Base-by-base conservation (phyloP, 2,888 invertebrate genomes). In the Geophilus truncorum region DNA sequence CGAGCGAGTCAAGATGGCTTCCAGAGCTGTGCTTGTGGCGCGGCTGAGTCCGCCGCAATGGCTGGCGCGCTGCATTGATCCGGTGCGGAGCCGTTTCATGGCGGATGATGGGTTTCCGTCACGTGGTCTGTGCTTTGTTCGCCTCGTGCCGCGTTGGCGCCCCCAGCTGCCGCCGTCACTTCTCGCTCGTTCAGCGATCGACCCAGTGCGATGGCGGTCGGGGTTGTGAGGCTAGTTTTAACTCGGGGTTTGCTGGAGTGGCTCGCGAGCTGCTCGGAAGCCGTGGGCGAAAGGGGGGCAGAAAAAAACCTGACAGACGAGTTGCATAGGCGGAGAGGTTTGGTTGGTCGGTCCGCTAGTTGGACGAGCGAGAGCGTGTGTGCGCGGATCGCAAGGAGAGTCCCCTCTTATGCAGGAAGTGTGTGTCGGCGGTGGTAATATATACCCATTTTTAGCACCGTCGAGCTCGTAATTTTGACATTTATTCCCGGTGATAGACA, bases 391-490 rank as follows among this genome's bases (percentile, higher is more conserved):
- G 70, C 70, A 28, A 70, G 70, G 23, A 0, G 70, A 70, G 70
- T 70, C 70, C 70, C 70, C 77, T 77, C 77, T 36, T 77, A 77
- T 77, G 77, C 77, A 36, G 77, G 70, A 32, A 32, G 34, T 34
- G 77, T 32, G 62, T 62, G 57, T 79, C 79, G 79, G 57, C 30
- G 30, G 18, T 36, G 62, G 79, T 79, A 79, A 80, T 80, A 80
- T 70, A 80, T 80, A 80, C 80, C 80, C 80, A 76, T 76, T 80
- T 80, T 80, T 80, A 80, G 80, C 80, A 80, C 80, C 80, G 80
- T 23, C 30, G 70, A 28, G 80, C 32, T 80, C 80, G 80, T 80
- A 80, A 80, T 80, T 80, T 51, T 80, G 80, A 80, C 80, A 80
- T 80, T 80, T 80, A 80, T 80, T 34, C 76, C 80, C 75, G 51